phyloP scores from a whole-genome alignment of 2,113 vertebrate genomes.

The Syrmaticus mikado region DNA sequence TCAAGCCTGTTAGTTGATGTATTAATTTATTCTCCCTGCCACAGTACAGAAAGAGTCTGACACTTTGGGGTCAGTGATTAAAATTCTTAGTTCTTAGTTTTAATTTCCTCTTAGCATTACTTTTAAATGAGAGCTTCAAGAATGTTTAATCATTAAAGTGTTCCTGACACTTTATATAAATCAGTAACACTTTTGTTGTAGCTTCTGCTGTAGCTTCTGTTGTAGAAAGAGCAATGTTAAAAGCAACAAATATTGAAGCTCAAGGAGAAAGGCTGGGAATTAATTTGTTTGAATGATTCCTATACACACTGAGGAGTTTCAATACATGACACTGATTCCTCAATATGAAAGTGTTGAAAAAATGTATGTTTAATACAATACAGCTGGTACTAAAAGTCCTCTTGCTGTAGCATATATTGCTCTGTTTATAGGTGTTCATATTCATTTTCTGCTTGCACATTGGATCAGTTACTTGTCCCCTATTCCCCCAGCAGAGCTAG shows the following conservation, averaged over 20 bases:
- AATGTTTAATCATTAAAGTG: background rate
- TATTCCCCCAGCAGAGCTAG: background rate
- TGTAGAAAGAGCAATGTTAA: background rate
- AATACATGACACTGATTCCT: background rate
- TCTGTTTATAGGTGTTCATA: background rate
- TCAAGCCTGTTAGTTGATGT: background rate
- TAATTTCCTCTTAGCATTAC: background rate
- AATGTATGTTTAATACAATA: background rate
- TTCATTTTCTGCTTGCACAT: background rate
- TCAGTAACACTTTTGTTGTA: background rate
- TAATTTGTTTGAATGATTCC: constrained; percentile 1
- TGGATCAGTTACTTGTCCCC: background rate
- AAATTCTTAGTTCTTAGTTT: background rate
- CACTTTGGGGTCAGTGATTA: background rate
- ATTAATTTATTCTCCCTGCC: constrained; percentile 11
- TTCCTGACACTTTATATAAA: background rate
- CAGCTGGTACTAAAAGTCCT: background rate
- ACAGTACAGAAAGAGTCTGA: background rate
- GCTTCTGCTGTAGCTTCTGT: background rate
- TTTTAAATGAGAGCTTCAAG: constrained; percentile 1
- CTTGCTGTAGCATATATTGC: background rate
- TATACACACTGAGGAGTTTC: background rate
- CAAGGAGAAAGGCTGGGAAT: background rate
- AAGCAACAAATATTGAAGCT: background rate
- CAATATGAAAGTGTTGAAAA: background rate